A percentile compares a stretch with the other conserved stretches of the same genome.
phyloP scores from a whole-genome alignment of 30 jellyfish, hydroid and myxozoan genomes.

The Cassiopea xamachana region DNA sequence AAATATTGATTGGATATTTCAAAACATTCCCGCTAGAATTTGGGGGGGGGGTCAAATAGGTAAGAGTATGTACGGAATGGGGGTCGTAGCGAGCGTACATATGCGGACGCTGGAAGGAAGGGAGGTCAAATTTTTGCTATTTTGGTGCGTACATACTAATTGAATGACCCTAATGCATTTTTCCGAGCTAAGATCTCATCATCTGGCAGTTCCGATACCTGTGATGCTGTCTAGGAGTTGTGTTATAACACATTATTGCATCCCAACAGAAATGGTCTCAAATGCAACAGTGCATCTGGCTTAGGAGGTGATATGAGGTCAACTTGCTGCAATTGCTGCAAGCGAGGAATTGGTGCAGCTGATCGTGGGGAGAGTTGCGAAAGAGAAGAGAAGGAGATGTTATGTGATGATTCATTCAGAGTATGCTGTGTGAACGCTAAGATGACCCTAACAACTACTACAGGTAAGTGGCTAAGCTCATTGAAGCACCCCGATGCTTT shows the following conservation, averaged over 20 bases:
- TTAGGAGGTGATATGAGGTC: conserved; percentile 45
- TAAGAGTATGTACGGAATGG: no score
- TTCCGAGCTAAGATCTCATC: no score
- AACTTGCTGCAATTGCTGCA: conserved; percentile 50
- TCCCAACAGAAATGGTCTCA: conserved; percentile 16
- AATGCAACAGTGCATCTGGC: conserved; percentile 23
- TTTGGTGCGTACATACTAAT: no score
- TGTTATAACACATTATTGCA: neutral
- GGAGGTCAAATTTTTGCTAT: no score
- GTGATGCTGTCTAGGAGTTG: neutral
- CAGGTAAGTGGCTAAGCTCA: neutral
- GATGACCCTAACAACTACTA: neutral
- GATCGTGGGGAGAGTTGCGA: neutral
- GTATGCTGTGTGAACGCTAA: conserved; percentile 11
- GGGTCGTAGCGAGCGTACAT: no score
- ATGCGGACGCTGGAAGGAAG: no score
- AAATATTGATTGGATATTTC: no score
- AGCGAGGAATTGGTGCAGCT: conserved; percentile 41
- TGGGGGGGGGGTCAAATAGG: no score
- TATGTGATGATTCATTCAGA: conserved; percentile 13
- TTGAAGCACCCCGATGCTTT: neutral
- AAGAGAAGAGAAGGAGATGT: neutral
- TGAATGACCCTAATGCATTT: no score
- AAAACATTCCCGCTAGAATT: no score
- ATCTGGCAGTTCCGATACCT: no score